These are phyloP conservation scores for Microctenopoma lineatum DNA, from an alignment of 2,797 vertebrate species.

Conservation along the genomic window DNA sequence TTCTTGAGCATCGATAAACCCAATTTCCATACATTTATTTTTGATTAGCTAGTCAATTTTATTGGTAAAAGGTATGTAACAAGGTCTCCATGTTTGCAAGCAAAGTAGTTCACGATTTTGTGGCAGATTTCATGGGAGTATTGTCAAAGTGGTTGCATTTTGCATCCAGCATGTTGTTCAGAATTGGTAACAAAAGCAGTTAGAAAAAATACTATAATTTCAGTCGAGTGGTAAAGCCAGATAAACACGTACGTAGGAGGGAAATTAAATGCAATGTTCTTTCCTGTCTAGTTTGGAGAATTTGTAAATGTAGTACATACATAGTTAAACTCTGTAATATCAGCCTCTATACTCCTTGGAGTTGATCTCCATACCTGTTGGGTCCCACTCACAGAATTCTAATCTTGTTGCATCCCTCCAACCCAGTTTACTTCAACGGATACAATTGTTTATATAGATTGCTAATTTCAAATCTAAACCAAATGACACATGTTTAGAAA, in stretches of 20 bases:
- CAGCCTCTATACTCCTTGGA: background rate
- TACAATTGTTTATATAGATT: slow-evolving; percentile 15
- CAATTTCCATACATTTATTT: too few species aligned
- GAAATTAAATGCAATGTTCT: background rate
- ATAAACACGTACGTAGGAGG: background rate
- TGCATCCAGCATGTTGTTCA: too few species aligned
- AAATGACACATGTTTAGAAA: slow-evolving; percentile 54
- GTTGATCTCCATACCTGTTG: background rate
- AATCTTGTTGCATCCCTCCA: background rate
- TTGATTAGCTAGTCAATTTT: too few species aligned
- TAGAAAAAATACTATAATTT: background rate
- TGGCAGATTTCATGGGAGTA: too few species aligned
- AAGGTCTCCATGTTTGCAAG: too few species aligned
- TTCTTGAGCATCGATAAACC: too few species aligned
- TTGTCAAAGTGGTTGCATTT: too few species aligned
- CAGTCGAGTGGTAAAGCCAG: background rate
- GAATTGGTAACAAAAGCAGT: background rate
- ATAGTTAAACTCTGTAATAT: background rate
- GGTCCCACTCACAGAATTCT: background rate
- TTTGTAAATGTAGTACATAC: background rate
- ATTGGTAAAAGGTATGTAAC: too few species aligned
- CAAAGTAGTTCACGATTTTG: too few species aligned
- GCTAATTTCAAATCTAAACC: slow-evolving; percentile 43
- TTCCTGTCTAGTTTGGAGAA: background rate
- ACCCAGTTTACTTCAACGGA: background rate